phyloP scores from a whole-genome alignment of 2,113 vertebrate genomes.

The Gopherus evgoodei region DNA sequence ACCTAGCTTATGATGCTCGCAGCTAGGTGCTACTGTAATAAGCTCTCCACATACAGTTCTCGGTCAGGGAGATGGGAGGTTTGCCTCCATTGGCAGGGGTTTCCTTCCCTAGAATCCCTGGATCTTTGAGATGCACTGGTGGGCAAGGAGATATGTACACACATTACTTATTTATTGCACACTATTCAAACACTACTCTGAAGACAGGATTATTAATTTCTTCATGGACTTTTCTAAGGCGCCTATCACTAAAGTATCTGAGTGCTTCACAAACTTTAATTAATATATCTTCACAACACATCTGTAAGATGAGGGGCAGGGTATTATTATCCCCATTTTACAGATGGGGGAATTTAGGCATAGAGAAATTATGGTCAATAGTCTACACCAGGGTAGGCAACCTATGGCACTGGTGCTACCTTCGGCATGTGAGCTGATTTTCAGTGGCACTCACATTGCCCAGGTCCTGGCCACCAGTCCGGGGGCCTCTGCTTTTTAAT shows the following conservation, averaged over 20 bases:
- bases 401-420: too few species aligned
- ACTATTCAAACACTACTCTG: background rate
- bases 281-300: background rate
- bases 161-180: background rate
- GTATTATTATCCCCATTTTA: background rate
- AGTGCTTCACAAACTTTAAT: background rate
- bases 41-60: background rate
- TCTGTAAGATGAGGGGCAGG: background rate
- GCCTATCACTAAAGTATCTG: background rate
- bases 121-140: background rate
- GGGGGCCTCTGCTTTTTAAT: too few species aligned
- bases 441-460: too few species aligned
- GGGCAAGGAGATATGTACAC: background rate
- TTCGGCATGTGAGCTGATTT: too few species aligned
- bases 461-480: too few species aligned
- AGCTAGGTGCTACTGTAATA: background rate
- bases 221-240: background rate
- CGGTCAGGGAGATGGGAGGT: background rate
- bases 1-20: background rate
- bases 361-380: background rate
- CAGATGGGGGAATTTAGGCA: background rate
- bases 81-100: background rate
- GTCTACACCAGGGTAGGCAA: background rate
- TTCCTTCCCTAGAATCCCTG: background rate
- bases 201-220: background rate